Evolutionary conservation across 2,888 invertebrate species (phyloP).

Genomic region (Watsonalla cultraria): DNA sequence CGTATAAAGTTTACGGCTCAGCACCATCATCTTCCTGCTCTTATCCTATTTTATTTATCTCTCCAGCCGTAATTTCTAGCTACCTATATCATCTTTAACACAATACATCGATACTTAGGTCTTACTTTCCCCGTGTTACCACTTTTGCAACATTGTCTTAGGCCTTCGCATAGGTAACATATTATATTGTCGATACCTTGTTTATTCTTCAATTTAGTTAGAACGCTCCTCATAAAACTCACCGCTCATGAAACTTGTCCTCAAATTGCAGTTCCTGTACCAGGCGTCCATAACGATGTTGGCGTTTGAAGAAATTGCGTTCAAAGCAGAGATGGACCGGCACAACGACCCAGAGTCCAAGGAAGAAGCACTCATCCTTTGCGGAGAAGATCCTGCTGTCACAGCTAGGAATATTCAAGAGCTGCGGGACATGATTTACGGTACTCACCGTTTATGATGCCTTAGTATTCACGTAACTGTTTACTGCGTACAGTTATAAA

Average conservation of each 20-base stretch:
- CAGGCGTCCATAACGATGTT: conserved; percentile 34
- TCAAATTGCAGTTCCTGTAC: conserved; percentile 3
- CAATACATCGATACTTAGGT: no score
- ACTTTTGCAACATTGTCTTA: no score
- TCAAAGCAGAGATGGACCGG: conserved; percentile 59
- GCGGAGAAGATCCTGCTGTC: conserved; percentile 47
- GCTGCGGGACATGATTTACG: conserved; percentile 61
- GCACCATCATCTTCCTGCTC: no score
- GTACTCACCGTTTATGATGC: conserved; percentile 23
- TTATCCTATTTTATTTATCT: no score
- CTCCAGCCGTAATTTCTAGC: no score
- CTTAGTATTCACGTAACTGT: neutral
- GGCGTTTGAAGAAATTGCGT: conserved; percentile 61
- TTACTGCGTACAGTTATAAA: neutral
- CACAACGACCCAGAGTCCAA: conserved; percentile 55
- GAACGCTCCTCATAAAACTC: no score
- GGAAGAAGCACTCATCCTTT: conserved; percentile 51
- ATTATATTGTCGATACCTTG: no score
- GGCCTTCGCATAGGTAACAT: no score
- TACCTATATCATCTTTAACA: no score
- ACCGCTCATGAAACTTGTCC: neutral
- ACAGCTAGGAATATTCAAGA: conserved; percentile 41
- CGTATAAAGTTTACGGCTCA: no score
- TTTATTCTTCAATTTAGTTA: no score
- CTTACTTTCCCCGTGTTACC: no score